phyloP scores from a whole-genome alignment of 2,888 invertebrate genomes.

The Dugesia japonica region DNA sequence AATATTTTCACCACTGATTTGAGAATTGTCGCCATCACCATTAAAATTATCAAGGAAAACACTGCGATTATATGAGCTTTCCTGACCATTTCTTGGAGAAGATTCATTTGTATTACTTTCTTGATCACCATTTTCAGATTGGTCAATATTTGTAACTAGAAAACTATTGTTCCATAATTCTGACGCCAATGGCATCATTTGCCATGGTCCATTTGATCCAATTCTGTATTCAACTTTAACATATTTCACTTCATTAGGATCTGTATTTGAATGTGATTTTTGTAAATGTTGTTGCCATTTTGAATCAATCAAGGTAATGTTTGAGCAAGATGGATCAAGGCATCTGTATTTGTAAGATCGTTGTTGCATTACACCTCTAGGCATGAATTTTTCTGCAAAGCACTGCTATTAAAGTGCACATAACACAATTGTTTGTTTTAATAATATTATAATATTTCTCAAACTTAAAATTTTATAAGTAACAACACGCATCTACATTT shows the following conservation, averaged over 20 bases:
- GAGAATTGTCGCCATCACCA: slow-evolving; percentile 1
- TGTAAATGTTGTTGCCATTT: slow-evolving; percentile 5
- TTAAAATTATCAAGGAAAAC: neutral
- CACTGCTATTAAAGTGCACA: too few relatives aligned
- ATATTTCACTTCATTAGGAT: slow-evolving; percentile 9
- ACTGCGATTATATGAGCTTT: neutral
- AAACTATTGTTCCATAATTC: slow-evolving; percentile 10
- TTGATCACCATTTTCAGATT: neutral
- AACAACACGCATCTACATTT: neutral
- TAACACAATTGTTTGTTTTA: too few relatives aligned
- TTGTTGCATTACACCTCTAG: neutral
- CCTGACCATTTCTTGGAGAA: neutral
- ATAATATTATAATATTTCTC: slow-evolving; percentile 11
- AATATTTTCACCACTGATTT: neutral
- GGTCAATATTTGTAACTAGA: slow-evolving; percentile 12
- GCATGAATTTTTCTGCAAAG: too few relatives aligned
- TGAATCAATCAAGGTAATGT: neutral
- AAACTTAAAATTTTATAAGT: neutral
- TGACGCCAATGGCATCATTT: neutral
- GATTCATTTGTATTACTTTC: slow-evolving; percentile 15
- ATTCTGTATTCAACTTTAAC: slow-evolving; percentile 1
- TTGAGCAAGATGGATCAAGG: neutral
- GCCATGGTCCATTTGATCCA: neutral
- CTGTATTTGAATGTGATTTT: neutral
- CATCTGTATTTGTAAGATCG: slow-evolving; percentile 10